phyloP scores from a whole-genome alignment of 2,888 invertebrate species.

The Oxyteleia sp. region DNA sequence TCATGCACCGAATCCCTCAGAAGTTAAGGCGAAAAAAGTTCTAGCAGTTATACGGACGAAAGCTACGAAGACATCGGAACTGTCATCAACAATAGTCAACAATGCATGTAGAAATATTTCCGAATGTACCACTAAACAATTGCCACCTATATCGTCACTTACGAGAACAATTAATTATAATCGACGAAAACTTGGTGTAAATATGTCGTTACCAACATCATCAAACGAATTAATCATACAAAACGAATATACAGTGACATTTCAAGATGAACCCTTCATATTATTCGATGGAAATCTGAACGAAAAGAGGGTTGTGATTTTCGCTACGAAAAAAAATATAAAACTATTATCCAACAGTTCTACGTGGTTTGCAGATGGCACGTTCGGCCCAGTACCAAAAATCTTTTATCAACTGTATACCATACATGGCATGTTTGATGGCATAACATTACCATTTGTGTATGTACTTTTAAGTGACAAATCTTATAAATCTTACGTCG shows the following conservation, averaged over 20 bases:
- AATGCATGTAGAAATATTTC: no score
- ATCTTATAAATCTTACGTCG: neutral
- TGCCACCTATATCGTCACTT: no score
- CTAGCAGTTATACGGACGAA: neutral
- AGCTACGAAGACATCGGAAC: neutral
- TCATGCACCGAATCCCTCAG: neutral
- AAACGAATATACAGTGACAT: neutral
- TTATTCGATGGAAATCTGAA: constrained; percentile 18
- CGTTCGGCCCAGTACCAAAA: constrained; percentile 3
- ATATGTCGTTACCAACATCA: neutral
- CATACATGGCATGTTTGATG: neutral
- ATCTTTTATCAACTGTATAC: constrained; percentile 32
- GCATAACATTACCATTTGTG: neutral
- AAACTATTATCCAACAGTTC: constrained; percentile 2
- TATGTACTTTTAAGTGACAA: constrained; percentile 16
- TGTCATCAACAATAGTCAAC: neutral
- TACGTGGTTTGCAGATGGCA: constrained; percentile 15
- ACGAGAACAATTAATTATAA: neutral
- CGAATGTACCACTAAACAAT: no score
- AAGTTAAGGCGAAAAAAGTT: constrained; percentile 13
- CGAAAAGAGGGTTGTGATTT: constrained; percentile 13
- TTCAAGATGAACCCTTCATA: neutral
- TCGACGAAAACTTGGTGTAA: neutral
- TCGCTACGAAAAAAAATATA: neutral
- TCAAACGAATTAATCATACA: neutral